phyloP scores from a whole-genome alignment of 2,888 invertebrate genomes.

The Lepidonotus clava region DNA sequence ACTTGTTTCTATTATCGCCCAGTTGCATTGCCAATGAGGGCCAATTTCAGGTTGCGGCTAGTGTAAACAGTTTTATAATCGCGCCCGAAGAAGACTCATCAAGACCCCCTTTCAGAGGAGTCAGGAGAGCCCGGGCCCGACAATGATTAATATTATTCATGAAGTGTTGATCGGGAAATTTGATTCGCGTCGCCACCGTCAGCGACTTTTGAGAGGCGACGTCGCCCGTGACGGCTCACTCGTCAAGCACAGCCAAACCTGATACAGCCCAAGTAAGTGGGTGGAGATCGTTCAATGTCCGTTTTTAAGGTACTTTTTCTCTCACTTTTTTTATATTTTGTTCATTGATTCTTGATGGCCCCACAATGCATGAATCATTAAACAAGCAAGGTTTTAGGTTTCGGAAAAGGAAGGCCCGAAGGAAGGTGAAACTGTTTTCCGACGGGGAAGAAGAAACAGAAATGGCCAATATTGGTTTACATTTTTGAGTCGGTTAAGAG shows the following conservation, averaged over 20 bases:
- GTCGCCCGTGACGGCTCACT: not conserved
- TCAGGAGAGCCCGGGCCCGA: not conserved
- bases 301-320: not conserved
- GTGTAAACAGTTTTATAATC: slow-evolving; percentile 48
- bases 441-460: not conserved
- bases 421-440: not conserved
- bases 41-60: not conserved
- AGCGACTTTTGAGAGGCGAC: not conserved
- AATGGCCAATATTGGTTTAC: not conserved
- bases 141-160: slow-evolving; percentile 49
- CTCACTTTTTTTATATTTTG: not conserved
- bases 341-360: not conserved
- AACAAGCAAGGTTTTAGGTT: not conserved
- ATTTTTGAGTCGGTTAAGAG: not conserved
- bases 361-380: not conserved
- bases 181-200: not conserved
- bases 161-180: slow-evolving; percentile 47
- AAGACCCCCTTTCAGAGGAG: not conserved
- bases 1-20: slow-evolving; percentile 40
- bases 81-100: not conserved
- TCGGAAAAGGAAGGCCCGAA: not conserved
- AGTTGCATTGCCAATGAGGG: not conserved
- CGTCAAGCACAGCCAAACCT: not conserved
- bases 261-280: not conserved
- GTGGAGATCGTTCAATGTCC: not conserved